phyloP scores from a whole-genome alignment of 2,888 invertebrate genomes.

The Eupithecia tripunctaria region DNA sequence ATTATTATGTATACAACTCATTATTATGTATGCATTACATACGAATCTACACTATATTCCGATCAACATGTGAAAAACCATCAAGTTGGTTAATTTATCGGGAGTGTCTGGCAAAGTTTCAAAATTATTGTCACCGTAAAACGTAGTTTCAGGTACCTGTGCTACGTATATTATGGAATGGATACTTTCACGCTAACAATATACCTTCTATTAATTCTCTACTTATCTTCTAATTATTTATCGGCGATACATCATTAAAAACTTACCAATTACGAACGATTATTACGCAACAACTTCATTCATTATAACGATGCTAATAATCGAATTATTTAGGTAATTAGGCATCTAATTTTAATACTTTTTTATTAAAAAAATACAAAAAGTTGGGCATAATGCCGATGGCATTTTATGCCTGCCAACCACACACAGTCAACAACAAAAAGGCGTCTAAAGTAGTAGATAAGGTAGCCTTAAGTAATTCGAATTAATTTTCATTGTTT shows the following conservation, averaged over 20 bases:
- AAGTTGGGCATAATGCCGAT: too few relatives aligned
- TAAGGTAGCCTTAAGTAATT: not conserved
- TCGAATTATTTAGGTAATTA: not conserved
- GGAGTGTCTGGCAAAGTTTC: slow-evolving; percentile 14
- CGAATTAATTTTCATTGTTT: not conserved
- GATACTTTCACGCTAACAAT: not conserved
- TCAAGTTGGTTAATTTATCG: not conserved
- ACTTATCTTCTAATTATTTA: not conserved
- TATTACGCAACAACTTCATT: not conserved
- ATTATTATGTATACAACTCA: slow-evolving; percentile 4
- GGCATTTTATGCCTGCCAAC: too few relatives aligned
- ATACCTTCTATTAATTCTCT: not conserved
- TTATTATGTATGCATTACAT: not conserved
- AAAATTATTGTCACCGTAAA: slow-evolving; percentile 18
- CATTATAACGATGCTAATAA: not conserved
- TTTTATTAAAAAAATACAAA: too few relatives aligned
- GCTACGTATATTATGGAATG: not conserved
- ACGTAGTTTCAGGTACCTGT: not conserved
- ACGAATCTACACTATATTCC: not conserved
- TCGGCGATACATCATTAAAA: not conserved
- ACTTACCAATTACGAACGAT: not conserved
- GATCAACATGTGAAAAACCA: slow-evolving; percentile 1
- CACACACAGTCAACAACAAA: too few relatives aligned
- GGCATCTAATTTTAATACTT: too few relatives aligned
- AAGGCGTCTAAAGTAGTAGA: too few relatives aligned